These are phyloP conservation scores for Camponotus fellah DNA, from an alignment of 2,888 invertebrate genomes.

Conservation along the genomic window DNA sequence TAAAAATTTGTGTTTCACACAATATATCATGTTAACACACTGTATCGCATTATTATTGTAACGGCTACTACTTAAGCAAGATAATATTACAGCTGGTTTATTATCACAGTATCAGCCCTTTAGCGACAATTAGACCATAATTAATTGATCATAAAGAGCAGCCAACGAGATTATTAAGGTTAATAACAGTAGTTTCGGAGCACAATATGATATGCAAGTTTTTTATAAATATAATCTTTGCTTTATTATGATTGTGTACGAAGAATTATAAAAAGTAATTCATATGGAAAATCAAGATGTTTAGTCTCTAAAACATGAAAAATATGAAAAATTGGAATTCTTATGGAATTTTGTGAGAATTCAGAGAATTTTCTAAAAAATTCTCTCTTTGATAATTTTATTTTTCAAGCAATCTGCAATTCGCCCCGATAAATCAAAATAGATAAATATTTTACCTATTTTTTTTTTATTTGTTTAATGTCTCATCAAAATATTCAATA, in stretches of 20 bases:
- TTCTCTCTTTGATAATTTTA: too few species aligned
- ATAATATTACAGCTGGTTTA: slow-evolving; percentile 53
- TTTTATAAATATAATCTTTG: slow-evolving; percentile 8
- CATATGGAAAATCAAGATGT: not conserved
- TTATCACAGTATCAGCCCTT: slow-evolving; percentile 73
- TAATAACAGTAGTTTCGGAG: slow-evolving; percentile 68
- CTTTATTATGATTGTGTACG: not conserved
- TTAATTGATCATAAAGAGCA: slow-evolving; percentile 81
- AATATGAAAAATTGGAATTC: too few species aligned
- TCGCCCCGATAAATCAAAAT: too few species aligned
- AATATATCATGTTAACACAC: too few species aligned
- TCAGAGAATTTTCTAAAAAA: too few species aligned
- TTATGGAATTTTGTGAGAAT: too few species aligned
- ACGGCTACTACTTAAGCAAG: slow-evolving; percentile 8
- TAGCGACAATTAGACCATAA: slow-evolving; percentile 82
- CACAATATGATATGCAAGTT: slow-evolving; percentile 23
- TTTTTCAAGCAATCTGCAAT: too few species aligned
- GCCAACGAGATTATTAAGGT: slow-evolving; percentile 82
- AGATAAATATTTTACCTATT: too few species aligned
- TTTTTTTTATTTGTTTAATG: too few species aligned
- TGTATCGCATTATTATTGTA: not conserved
- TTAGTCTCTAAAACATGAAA: not conserved
- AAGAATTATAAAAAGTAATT: not conserved
- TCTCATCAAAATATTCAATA: too few species aligned
- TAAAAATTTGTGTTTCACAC: too few species aligned